phyloP scores from a whole-genome alignment of 1,140 invertebrate genomes.

The Nephila pilipes region DNA sequence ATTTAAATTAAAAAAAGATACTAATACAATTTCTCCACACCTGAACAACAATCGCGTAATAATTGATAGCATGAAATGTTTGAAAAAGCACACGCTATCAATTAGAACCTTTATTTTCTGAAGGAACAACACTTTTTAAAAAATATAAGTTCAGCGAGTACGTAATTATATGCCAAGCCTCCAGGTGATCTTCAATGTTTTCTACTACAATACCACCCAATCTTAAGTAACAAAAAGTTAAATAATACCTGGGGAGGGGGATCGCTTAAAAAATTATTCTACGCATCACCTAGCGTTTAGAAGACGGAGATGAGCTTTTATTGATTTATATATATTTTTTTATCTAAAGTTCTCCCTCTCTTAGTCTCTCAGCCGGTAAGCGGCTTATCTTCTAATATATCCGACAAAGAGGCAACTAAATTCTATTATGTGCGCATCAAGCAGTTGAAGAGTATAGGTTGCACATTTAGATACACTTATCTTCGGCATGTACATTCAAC shows the following conservation, averaged over 20 bases:
- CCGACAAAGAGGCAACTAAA: slow-evolving; percentile 76
- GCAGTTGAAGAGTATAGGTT: slow-evolving; percentile 49
- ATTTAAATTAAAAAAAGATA: slow-evolving; percentile 1
- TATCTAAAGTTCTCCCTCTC: background rate
- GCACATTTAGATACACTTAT: slow-evolving; percentile 75
- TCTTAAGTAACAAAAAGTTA: slow-evolving; percentile 35
- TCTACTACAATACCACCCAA: slow-evolving; percentile 18
- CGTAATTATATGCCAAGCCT: slow-evolving; percentile 57
- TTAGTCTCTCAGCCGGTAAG: slow-evolving; percentile 32
- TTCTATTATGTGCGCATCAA: slow-evolving; percentile 75
- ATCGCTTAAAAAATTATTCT: slow-evolving; percentile 70
- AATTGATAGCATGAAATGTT: slow-evolving; percentile 35
- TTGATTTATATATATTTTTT: slow-evolving; percentile 64
- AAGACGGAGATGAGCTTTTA: slow-evolving; percentile 71
- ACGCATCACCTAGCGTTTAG: slow-evolving; percentile 18
- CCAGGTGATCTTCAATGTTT: background rate
- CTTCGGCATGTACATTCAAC: slow-evolving; percentile 41
- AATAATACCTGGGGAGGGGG: slow-evolving; percentile 26
- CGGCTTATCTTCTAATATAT: slow-evolving; percentile 76
- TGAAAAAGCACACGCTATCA: slow-evolving; percentile 30
- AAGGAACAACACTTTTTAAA: background rate
- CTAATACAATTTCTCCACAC: background rate
- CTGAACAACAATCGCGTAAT: background rate
- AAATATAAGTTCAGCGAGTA: background rate
- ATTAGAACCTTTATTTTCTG: slow-evolving; percentile 49